Percentiles rank a stretch among this genome's conserved stretches.
phyloP scores from a whole-genome alignment of 2,888 invertebrate genomes.

The Lepidochrysops patricia region DNA sequence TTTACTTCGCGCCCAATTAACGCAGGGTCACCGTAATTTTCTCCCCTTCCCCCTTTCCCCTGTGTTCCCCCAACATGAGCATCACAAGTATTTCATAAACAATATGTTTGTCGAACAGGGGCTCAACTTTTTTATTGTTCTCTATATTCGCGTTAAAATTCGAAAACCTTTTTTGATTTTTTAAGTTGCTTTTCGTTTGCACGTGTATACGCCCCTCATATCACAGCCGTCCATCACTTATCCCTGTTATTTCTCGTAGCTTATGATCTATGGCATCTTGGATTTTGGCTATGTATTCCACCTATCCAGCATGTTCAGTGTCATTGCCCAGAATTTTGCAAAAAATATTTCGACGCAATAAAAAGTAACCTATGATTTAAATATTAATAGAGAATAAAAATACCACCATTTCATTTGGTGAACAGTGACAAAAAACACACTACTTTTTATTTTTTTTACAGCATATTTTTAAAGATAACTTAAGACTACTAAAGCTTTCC shows the following conservation, averaged over 20 bases:
- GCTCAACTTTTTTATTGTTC: neutral
- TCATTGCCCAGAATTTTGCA: no score
- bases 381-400: no score
- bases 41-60: slow-evolving; percentile 10
- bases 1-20: slow-evolving; percentile 23
- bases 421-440: no score
- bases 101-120: slow-evolving; percentile 1
- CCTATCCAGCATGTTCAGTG: no score
- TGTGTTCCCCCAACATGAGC: neutral
- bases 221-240: no score
- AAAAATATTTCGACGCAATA: no score
- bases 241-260: neutral
- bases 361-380: no score
- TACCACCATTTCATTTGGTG: no score
- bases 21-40: slow-evolving; percentile 19
- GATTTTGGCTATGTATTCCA: neutral
- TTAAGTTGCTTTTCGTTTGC: no score
- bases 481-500: neutral
- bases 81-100: slow-evolving; percentile 3
- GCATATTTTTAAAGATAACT: no score
- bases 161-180: neutral
- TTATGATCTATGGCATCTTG: neutral
- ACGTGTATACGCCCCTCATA: no score
- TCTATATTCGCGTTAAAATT: neutral
- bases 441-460: no score